Conservation (phyloP, 2,797 vertebrate species). For the Malacoctenus gilli region DNA sequence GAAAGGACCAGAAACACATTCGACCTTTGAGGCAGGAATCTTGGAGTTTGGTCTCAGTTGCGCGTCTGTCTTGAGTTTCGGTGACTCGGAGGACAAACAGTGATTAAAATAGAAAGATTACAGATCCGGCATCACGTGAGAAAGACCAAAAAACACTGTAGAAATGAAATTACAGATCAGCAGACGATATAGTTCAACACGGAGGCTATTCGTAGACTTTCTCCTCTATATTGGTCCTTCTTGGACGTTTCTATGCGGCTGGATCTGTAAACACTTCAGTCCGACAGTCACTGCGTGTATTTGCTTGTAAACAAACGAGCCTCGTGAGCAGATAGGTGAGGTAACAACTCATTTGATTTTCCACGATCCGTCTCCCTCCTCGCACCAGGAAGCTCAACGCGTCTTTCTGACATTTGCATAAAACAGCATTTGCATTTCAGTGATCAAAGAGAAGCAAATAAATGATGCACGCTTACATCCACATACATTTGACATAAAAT, state of each 20-base stretch:
- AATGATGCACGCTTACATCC: not conserved
- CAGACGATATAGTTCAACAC: too few species aligned
- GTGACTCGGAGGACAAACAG: constrained; percentile 3
- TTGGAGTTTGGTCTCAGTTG: constrained; percentile 17
- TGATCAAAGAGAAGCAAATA: constrained; percentile 23
- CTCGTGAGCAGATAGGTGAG: constrained; percentile 25
- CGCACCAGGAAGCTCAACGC: too few species aligned
- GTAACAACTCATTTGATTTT: constrained; percentile 41
- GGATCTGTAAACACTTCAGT: constrained; percentile 42
- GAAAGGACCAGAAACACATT: constrained; percentile 40
- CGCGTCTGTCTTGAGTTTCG: constrained; percentile 15
- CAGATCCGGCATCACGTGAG: too few species aligned
- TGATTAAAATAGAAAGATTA: constrained; percentile 10
- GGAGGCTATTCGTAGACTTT: constrained; percentile 26
- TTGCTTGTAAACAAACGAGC: constrained; percentile 32
- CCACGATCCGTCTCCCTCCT: constrained; percentile 38
- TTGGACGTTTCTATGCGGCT: constrained; percentile 29
- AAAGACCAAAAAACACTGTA: too few species aligned
- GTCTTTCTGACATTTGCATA: constrained; percentile 42
- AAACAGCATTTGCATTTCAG: constrained; percentile 55
- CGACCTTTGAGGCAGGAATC: constrained; percentile 30
- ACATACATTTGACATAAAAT: constrained; percentile 9
- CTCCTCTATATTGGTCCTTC: constrained; percentile 30
- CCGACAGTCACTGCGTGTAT: constrained; percentile 46
- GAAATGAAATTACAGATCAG: too few species aligned